These are phyloP conservation scores for Mormyrus lacerda DNA, from an alignment of 2,113 vertebrate genomes.

Conservation along the genomic window DNA sequence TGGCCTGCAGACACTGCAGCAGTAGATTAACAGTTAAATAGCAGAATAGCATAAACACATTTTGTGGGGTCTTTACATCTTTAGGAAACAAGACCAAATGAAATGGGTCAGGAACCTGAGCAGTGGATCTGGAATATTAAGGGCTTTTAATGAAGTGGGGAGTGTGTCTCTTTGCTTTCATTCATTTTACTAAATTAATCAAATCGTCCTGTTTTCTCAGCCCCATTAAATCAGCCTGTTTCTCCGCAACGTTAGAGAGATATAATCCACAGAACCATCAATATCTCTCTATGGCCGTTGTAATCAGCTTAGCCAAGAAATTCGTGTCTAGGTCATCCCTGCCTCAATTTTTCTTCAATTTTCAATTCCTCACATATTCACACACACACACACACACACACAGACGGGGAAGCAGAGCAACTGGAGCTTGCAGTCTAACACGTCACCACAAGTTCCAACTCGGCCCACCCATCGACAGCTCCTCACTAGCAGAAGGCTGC, in stretches of 20 bases:
- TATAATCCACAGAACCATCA: conserved; percentile 18
- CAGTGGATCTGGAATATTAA: neutral
- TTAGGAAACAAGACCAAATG: neutral
- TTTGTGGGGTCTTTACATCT: neutral
- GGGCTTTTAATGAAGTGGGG: neutral
- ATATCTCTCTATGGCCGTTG: conserved; percentile 21
- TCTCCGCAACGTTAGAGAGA: conserved; percentile 13
- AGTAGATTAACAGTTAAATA: neutral
- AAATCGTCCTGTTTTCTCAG: neutral
- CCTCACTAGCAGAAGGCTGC: neutral
- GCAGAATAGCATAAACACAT: neutral
- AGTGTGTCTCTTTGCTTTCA: neutral
- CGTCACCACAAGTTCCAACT: conserved; percentile 18
- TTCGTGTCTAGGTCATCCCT: conserved; percentile 7
- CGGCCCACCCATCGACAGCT: neutral
- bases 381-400: neutral
- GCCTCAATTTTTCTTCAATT: neutral
- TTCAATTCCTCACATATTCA: neutral
- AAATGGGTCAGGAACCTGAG: neutral
- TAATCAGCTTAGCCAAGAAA: conserved; percentile 27
- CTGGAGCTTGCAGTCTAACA: neutral
- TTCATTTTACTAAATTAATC: neutral
- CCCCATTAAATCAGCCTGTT: conserved; percentile 16
- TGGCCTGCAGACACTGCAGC: neutral
- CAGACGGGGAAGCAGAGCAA: neutral